Percentiles rank a stretch among this genome's conserved stretches.
phyloP scores from a whole-genome alignment of 2,888 invertebrate genomes.

The Oxyscelio sp. region DNA sequence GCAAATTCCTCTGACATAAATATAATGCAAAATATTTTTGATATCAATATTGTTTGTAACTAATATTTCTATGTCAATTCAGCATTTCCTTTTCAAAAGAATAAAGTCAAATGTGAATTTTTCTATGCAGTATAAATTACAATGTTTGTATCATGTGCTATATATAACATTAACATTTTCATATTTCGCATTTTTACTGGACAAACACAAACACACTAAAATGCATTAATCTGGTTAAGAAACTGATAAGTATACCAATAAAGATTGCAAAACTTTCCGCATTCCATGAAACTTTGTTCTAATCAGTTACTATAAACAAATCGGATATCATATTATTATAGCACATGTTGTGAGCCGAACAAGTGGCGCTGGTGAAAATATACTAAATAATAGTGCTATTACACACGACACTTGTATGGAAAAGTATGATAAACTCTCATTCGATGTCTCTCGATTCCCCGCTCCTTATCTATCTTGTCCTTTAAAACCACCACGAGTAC shows the following conservation, averaged over 20 bases:
- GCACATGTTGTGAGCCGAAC: constrained; percentile 1
- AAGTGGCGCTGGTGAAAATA: constrained; percentile 16
- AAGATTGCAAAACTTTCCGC: constrained; percentile 1
- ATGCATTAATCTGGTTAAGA: neutral
- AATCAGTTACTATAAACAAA: constrained; percentile 3
- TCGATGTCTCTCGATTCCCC: neutral
- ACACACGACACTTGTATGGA: constrained; percentile 20
- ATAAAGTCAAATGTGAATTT: too few relatives aligned
- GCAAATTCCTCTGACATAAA: too few relatives aligned
- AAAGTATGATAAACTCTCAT: constrained; percentile 18
- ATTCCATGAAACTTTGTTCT: constrained; percentile 3
- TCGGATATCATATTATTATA: neutral
- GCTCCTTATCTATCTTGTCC: constrained; percentile 6
- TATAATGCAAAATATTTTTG: too few relatives aligned
- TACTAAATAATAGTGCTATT: constrained; percentile 5
- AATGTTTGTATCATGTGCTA: too few relatives aligned
- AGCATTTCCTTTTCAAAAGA: too few relatives aligned
- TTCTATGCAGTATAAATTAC: too few relatives aligned
- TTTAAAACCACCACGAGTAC: neutral
- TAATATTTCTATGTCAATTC: too few relatives aligned
- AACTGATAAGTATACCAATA: neutral
- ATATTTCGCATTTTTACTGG: too few relatives aligned
- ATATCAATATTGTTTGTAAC: too few relatives aligned
- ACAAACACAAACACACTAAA: too few relatives aligned
- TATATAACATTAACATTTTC: too few relatives aligned